Evolutionary conservation across 2,888 invertebrate genomes (phyloP).

Genomic region (Pollenia amentaria): DNA sequence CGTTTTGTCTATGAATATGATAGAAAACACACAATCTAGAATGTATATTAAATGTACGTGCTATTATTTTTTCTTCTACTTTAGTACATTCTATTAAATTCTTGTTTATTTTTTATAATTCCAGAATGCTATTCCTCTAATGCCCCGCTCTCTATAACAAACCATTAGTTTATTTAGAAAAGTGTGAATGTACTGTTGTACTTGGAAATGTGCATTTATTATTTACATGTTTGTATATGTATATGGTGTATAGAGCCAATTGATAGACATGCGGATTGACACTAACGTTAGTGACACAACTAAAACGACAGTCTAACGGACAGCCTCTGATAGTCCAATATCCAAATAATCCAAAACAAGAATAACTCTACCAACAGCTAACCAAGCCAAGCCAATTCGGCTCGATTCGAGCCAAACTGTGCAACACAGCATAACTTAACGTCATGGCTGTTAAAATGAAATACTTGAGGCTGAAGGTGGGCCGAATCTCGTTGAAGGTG

Average conservation of each 20-base stretch:
- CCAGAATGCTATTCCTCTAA: constrained; percentile 5
- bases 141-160: constrained; percentile 7
- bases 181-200: neutral
- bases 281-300: constrained; percentile 72
- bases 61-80: constrained; percentile 20
- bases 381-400: neutral
- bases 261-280: constrained; percentile 72
- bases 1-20: constrained; percentile 55
- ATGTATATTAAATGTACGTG: constrained; percentile 63
- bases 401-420: neutral
- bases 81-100: constrained; percentile 21
- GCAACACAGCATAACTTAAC: neutral
- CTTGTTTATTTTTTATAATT: constrained; percentile 25
- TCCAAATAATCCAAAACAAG: constrained; percentile 52
- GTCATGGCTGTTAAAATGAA: neutral
- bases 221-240: constrained; percentile 21
- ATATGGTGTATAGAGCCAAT: constrained; percentile 30
- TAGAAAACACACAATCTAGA: constrained; percentile 52
- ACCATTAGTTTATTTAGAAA: constrained; percentile 10
- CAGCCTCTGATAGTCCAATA: constrained; percentile 56
- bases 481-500: neutral
- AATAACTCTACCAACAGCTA: constrained; percentile 4
- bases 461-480: neutral
- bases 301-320: constrained; percentile 70
- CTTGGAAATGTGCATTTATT: constrained; percentile 33